Evolutionary conservation across 2,888 invertebrate species (phyloP).

Genomic region (Didymodactylos carnosus): DNA sequence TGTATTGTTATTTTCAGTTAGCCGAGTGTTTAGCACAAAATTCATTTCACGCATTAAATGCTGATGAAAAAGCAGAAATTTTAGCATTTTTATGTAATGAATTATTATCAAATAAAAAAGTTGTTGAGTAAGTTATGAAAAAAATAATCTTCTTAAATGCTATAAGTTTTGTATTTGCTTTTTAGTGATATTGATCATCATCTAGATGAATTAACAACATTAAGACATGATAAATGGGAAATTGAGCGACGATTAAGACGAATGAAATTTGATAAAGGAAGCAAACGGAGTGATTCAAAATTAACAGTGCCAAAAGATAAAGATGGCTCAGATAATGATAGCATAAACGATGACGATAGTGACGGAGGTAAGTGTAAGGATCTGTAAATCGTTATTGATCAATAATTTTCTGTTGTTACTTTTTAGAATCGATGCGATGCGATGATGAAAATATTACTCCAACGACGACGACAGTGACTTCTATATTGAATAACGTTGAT

Average conservation of each 20-base stretch:
- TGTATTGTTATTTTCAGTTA: background rate
- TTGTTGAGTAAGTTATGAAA: slow-evolving; percentile 38
- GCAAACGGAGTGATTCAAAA: background rate
- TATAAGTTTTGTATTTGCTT: background rate
- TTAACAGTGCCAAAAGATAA: background rate
- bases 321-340: background rate
- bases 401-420: background rate
- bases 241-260: slow-evolving; percentile 53
- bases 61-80: slow-evolving; percentile 66
- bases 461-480: background rate
- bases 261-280: background rate
- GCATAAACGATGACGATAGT: slow-evolving; percentile 2
- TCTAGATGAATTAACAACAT: slow-evolving; percentile 62
- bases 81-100: slow-evolving; percentile 81
- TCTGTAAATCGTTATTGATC: too few relatives aligned
- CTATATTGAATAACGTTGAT: background rate
- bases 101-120: slow-evolving; percentile 70
- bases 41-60: background rate
- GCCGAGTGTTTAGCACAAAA: background rate
- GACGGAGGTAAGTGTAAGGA: background rate
- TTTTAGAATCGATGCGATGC: background rate
- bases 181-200: slow-evolving; percentile 62
- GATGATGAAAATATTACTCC: background rate
- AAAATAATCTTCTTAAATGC: background rate
- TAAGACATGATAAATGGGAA: slow-evolving; percentile 72